Evolutionary conservation across 1,140 invertebrate species (phyloP), one percentile per base, ranked within the genome.

Genomic region (Drosophila sechellia): DNA sequence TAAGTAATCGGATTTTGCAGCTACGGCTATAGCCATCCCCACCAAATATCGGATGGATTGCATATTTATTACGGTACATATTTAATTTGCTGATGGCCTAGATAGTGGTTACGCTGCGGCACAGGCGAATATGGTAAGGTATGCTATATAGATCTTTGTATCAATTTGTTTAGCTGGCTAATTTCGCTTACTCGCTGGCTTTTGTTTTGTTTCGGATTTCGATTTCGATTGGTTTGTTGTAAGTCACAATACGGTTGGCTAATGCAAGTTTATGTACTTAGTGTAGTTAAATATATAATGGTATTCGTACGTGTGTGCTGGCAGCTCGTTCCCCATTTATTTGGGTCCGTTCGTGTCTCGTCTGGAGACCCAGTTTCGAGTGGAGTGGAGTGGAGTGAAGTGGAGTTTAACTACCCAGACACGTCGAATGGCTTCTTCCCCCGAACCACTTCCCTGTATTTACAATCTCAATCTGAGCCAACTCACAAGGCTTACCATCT

Each of bases 201-300:
- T 10, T 31, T 31, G 8, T 6, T 31, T 31, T 31, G 31, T 31
- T 31, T 31, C 8, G 31, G 49, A 31, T 70, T 63, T 22, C 20
- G 20, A 22, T 22, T 57, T 80, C 20, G 1, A 22, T 22, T 57
- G 77, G 64, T 40, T 45, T 81, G 60, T 70, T 66, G 75, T 87
- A 87, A 87, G 83, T 87, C 83, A 87, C 83, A 87, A 89, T 87
- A 89, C 78, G 83, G 83, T 83, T 87, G 83, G 83, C 83, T 86
- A 83, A 86, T 83, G 85, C 63, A 75, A 60, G 69, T 48, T 60
- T 70, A 79, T 68, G 55, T 46, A 66, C 68, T 85, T 63, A 78
- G 52, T 65, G 70, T 57, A 63, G 27, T 57, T 61, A 63, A 61
- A 57, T 65, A 54, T 69, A 48, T 66, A 31, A 72, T 31, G 42